Percentiles rank a stretch among this genome's conserved stretches.
phyloP scores from a whole-genome alignment of 1,140 invertebrate genomes.

The Aphelenchoides fujianensis region DNA sequence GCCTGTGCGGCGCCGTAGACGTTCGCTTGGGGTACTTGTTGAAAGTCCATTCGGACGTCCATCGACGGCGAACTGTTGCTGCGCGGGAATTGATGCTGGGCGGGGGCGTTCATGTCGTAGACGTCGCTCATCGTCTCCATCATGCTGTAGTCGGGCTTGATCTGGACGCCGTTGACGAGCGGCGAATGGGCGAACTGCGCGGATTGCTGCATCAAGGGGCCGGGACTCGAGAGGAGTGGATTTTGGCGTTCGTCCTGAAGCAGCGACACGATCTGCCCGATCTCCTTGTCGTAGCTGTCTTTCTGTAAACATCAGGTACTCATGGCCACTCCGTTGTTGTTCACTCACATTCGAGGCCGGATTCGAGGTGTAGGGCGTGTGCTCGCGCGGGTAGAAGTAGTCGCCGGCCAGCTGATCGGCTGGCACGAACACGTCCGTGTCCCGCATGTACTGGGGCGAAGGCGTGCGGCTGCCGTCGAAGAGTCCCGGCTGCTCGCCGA shows the following conservation, averaged over 20 bases:
- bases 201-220: neutral
- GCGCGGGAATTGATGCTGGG: neutral
- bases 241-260: slow-evolving; percentile 33
- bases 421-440: slow-evolving; percentile 18
- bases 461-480: slow-evolving; percentile 34
- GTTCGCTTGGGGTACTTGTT: neutral
- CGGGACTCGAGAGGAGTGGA: slow-evolving; percentile 11
- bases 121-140: neutral
- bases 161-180: slow-evolving; percentile 13
- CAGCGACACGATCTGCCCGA: slow-evolving; percentile 48
- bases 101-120: slow-evolving; percentile 8
- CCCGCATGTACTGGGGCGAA: slow-evolving; percentile 31
- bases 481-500: slow-evolving; percentile 19
- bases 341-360: slow-evolving; percentile 1
- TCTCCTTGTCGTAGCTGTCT: slow-evolving; percentile 29
- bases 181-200: neutral
- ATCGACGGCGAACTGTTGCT: neutral
- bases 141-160: slow-evolving; percentile 20
- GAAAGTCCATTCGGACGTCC: neutral
- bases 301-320: neutral
- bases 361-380: neutral
- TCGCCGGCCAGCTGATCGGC: neutral
- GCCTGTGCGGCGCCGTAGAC: too few species aligned
- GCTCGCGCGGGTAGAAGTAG: neutral
- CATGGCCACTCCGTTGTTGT: neutral